Percentiles rank a stretch among this genome's conserved stretches.
These are phyloP conservation scores for Branchinecta lynchi DNA, from an alignment of 1,140 invertebrate genomes.

Conservation along the genomic window DNA sequence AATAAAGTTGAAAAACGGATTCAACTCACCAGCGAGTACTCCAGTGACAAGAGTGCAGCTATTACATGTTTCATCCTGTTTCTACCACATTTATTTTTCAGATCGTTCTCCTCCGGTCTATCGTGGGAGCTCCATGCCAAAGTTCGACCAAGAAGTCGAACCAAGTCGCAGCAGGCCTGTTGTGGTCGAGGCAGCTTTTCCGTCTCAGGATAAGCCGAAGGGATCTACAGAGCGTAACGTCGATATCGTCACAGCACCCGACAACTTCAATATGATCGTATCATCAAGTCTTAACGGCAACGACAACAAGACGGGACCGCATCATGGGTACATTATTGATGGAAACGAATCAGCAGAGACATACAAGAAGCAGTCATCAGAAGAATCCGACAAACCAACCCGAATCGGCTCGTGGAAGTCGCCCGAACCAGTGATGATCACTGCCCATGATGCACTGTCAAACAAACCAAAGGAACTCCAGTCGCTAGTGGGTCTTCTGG, in stretches of 20 bases:
- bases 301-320: background rate
- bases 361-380: background rate
- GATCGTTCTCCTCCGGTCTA: no score
- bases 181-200: background rate
- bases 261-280: conserved; percentile 14
- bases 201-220: background rate
- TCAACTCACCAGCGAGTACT: no score
- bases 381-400: background rate
- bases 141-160: background rate
- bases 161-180: background rate
- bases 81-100: no score
- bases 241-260: conserved; percentile 12
- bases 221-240: background rate
- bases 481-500: background rate
- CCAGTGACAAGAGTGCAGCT: no score
- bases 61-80: no score
- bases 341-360: conserved; percentile 9
- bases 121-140: no score
- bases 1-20: no score
- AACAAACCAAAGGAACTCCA: background rate
- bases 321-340: conserved; percentile 14
- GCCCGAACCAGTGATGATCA: background rate
- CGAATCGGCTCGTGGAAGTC: background rate
- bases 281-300: conserved; percentile 3
- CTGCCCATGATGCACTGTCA: background rate